These are phyloP conservation scores for Leptopilina syphax DNA, from an alignment of 2,888 invertebrate species.

Conservation along the genomic window DNA sequence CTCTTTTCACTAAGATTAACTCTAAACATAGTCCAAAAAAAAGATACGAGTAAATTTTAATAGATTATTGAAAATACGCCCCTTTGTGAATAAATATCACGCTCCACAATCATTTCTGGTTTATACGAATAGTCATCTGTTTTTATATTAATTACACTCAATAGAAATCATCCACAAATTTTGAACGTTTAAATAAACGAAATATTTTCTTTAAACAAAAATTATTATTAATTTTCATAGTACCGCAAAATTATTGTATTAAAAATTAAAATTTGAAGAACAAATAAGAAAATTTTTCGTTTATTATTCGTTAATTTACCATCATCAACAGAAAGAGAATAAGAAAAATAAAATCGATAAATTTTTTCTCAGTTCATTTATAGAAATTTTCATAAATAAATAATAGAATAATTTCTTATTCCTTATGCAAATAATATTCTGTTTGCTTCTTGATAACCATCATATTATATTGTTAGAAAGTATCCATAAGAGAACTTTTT, in stretches of 20 bases:
- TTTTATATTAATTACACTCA: not conserved
- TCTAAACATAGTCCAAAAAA: too few species aligned
- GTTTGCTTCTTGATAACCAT: not conserved
- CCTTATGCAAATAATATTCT: not conserved
- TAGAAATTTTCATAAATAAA: not conserved
- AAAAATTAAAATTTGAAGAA: too few species aligned
- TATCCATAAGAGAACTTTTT: not conserved
- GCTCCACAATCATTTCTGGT: not conserved
- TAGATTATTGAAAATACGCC: slow-evolving; percentile 14
- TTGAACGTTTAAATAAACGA: too few species aligned
- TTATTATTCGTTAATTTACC: too few species aligned
- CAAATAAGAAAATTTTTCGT: too few species aligned
- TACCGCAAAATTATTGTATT: too few species aligned
- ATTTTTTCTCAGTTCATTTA: too few species aligned
- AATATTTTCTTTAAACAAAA: too few species aligned
- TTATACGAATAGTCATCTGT: not conserved
- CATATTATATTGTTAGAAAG: not conserved
- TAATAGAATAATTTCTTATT: not conserved
- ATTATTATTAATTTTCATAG: too few species aligned
- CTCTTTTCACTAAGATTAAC: too few species aligned
- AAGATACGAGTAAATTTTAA: not conserved
- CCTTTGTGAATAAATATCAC: slow-evolving; percentile 14
- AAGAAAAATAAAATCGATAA: too few species aligned
- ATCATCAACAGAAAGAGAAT: too few species aligned
- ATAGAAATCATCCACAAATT: not conserved